Conservation (phyloP, 2,888 invertebrate species). For the Dryococelus australis region DNA sequence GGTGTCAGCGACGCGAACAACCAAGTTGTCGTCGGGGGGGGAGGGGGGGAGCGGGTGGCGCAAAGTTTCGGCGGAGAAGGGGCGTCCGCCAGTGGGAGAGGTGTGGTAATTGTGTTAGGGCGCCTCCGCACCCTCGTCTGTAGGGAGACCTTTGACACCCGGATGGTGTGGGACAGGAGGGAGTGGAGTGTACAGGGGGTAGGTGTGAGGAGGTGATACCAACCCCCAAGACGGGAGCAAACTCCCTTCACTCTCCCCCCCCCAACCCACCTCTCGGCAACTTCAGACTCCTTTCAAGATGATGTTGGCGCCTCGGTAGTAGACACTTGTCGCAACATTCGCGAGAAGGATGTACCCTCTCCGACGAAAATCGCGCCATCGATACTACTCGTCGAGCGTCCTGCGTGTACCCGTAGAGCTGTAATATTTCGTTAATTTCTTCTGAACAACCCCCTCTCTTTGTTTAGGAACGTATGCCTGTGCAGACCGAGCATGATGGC, state of each 20-base stretch:
- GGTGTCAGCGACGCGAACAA: not conserved
- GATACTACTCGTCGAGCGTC: too few species aligned
- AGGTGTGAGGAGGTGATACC: not conserved
- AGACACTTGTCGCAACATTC: constrained; percentile 25
- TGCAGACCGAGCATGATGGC: too few species aligned
- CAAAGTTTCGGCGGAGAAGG: not conserved
- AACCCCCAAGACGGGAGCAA: not conserved
- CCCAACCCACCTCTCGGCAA: not conserved
- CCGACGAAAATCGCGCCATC: too few species aligned
- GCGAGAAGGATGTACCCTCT: not conserved
- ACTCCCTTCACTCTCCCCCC: not conserved
- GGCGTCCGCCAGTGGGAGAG: not conserved
- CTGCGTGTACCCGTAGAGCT: too few species aligned
- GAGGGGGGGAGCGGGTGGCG: constrained; percentile 25
- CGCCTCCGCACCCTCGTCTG: constrained; percentile 22
- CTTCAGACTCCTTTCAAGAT: not conserved
- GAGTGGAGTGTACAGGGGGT: not conserved
- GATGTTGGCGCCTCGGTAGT: constrained; percentile 5
- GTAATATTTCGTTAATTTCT: too few species aligned
- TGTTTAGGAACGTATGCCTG: too few species aligned
- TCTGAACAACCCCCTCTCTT: too few species aligned
- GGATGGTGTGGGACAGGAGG: not conserved
- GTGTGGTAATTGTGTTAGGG: constrained; percentile 29
- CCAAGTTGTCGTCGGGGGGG: not conserved
- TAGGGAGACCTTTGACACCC: constrained; percentile 16